phyloP scores from a whole-genome alignment of 2,888 invertebrate species.

The Meteorus colon region DNA sequence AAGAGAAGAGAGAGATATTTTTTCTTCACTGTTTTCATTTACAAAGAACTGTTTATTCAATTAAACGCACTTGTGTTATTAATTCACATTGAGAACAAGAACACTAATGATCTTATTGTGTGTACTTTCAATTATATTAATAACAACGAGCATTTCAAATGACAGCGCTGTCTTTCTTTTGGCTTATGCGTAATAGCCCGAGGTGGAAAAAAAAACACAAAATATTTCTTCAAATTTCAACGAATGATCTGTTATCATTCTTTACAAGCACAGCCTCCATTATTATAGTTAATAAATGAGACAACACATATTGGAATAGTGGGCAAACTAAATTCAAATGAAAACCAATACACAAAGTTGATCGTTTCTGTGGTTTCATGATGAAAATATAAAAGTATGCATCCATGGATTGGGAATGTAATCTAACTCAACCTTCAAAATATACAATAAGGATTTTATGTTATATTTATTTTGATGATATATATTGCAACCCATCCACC shows the following conservation, averaged over 20 bases:
- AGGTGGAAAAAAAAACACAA: neutral
- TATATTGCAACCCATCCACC: conserved; percentile 56
- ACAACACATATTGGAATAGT: conserved; percentile 5
- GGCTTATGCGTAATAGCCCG: neutral
- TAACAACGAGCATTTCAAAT: neutral
- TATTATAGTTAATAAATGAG: conserved; percentile 54
- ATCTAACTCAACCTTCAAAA: neutral
- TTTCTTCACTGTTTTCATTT: conserved; percentile 17
- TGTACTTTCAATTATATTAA: conserved; percentile 12
- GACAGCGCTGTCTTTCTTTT: neutral
- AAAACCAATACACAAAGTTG: neutral
- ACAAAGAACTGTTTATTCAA: conserved; percentile 31
- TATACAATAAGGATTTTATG: neutral
- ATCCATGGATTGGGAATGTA: neutral
- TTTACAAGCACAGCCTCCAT: conserved; percentile 52
- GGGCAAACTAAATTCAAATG: neutral
- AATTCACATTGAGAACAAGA: conserved; percentile 59
- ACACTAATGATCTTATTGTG: neutral
- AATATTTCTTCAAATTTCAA: neutral
- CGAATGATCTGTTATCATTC: neutral
- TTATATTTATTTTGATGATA: neutral
- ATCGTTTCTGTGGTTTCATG: neutral
- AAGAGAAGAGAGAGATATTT: neutral
- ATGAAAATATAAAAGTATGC: conserved; percentile 2
- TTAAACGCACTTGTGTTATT: conserved; percentile 52